Percentiles rank a stretch among this genome's conserved stretches.
Conservation (phyloP, 2,113 vertebrate species). For the Hiodon tergisus region DNA sequence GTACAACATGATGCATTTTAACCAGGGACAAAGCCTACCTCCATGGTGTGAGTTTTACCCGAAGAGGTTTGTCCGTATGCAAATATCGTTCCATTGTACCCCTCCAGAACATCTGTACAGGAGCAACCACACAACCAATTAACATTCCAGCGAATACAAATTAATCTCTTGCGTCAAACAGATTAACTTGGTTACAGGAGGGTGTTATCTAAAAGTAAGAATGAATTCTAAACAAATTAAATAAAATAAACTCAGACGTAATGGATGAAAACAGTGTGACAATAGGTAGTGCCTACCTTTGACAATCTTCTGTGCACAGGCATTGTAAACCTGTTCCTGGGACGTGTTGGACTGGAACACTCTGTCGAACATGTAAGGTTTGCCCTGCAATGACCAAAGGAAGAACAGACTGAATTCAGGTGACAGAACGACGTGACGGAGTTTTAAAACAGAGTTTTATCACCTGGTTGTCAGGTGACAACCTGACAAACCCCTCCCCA, state of each 20-base stretch:
- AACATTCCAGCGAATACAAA: neutral
- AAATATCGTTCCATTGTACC: constrained; percentile 97
- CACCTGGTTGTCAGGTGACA: too few relatives aligned
- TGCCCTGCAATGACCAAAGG: constrained; percentile 63
- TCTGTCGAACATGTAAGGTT: constrained; percentile 87
- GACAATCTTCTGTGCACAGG: constrained; percentile 94
- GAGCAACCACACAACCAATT: constrained; percentile 18
- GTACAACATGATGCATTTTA: too few relatives aligned
- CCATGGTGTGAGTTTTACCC: constrained; percentile 98
- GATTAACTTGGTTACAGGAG: too few relatives aligned
- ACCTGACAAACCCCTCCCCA: too few relatives aligned
- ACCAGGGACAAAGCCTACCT: constrained; percentile 60
- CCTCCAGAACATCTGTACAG: constrained; percentile 85
- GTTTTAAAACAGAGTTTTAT: neutral
- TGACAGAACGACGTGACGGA: neutral
- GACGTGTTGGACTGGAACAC: constrained; percentile 87
- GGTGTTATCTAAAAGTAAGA: neutral
- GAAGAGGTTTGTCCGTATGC: constrained; percentile 96
- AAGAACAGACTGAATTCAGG: neutral
- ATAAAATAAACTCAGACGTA: neutral
- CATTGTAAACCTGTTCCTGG: constrained; percentile 96
- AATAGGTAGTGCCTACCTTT: constrained; percentile 73
- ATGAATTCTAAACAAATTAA: neutral
- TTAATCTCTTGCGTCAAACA: neutral
- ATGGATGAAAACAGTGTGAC: neutral